Conservation (phyloP, 2,888 invertebrate genomes). For the Cerastoderma edule region DNA sequence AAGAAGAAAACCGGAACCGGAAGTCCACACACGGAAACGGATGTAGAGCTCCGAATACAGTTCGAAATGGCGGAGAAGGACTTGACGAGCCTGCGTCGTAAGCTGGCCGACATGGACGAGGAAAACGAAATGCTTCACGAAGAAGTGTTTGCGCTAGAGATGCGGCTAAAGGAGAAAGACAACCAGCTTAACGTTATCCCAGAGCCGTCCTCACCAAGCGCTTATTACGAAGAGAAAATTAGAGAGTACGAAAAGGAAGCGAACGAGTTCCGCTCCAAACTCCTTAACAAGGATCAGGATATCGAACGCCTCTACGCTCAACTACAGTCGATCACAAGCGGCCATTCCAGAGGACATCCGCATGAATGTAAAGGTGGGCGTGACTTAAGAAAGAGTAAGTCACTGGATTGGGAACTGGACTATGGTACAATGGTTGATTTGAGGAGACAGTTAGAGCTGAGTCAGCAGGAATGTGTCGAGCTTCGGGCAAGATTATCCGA, state of each 20-base stretch:
- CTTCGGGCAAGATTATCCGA: constrained; percentile 87
- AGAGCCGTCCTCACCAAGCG: constrained; percentile 68
- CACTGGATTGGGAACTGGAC: constrained; percentile 82
- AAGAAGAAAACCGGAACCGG: constrained; percentile 85
- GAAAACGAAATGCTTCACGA: constrained; percentile 87
- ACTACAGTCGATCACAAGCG: constrained; percentile 47
- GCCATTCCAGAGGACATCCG: no score
- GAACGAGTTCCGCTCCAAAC: constrained; percentile 89
- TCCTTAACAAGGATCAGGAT: constrained; percentile 91
- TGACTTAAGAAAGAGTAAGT: constrained; percentile 79
- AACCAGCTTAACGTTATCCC: constrained; percentile 51
- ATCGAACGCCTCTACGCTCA: constrained; percentile 88
- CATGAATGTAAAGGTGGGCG: constrained; percentile 41
- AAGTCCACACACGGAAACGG: constrained; percentile 85
- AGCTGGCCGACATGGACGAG: constrained; percentile 92
- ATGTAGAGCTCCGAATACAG: constrained; percentile 90
- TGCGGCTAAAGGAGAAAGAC: constrained; percentile 68
- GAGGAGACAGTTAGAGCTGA: constrained; percentile 90
- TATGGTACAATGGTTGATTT: constrained; percentile 87
- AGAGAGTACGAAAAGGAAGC: constrained; percentile 87
- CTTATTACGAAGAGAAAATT: constrained; percentile 88
- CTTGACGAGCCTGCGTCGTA: constrained; percentile 91
- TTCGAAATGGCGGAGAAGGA: constrained; percentile 96
- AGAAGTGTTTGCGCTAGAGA: constrained; percentile 71
- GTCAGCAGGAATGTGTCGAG: constrained; percentile 87